Base-by-base conservation (phyloP, 2,113 vertebrate genomes). In the Myotis davidii region DNA sequence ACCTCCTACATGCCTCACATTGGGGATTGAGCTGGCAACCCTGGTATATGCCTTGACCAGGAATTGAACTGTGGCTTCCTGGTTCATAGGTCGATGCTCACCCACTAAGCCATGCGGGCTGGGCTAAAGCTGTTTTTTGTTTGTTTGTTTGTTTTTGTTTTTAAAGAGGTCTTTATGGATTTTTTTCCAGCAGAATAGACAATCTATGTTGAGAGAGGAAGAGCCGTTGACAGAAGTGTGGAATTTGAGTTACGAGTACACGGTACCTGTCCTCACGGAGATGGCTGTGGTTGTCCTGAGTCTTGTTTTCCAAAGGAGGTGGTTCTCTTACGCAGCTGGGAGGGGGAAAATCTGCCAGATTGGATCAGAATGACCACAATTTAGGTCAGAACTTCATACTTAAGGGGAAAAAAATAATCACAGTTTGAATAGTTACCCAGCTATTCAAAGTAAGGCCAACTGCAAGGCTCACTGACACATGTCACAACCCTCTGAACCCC, bases 331-430 rank as follows among this genome's bases (percentile, higher is more conserved):
- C 11, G 37, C 17, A 61, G 45, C 42, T 81, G 70, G 37, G 56
- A 95, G 18, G 81, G 42, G 2, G 25, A 20, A 69, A 91, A 37
- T 23, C 9, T 87, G 64, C 59, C 37, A 82, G 81, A 56, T 88
- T 88, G 92, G 54, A 70, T 64, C 61, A 67, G 73, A 85, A 82
- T 83, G 86, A 59, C 34, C 13, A 10, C 48, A 89, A 1, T 54
- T 78, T 94, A 94, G 89, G 73, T 91, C 86, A 92, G 82, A 90
- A 61, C 73, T 67, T 73, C 69, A 77, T 90, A 61, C 42, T 86
- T 74, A 59, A 52, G 7, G 32, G 54, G 27, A 4, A 34, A 89
- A 45, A 50, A 32, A 23, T 50, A 50, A 64, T 90, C 48, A 78
- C 18, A 29, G 81, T 27, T 94, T 78, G 42, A 88, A 27, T 70